Evolutionary conservation across 2,888 invertebrate species (phyloP), one percentile per base, ranked within the genome.

Genomic region (Sylvicola fuscatus): DNA sequence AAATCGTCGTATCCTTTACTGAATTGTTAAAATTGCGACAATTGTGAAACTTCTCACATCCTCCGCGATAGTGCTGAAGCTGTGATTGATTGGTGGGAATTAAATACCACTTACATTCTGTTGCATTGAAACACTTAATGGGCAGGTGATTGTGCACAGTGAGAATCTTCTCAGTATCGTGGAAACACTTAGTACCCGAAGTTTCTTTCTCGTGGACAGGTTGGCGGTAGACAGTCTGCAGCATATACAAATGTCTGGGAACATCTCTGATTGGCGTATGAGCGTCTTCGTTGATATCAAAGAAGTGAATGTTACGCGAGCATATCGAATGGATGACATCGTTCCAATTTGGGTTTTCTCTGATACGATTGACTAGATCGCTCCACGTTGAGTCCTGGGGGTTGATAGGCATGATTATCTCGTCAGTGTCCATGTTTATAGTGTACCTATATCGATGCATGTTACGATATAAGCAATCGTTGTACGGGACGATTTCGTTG

Each of bases 401-500:
- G 45, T 74, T 69, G 45, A 80, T 62, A 7, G 92, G 92, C 73
- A 93, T 86, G 46, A 93, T 89, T 37, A 90, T 81, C 60, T 93
- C 93, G 60, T 93, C 93, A 43, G 87, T 81, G 55, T 93, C 93
- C 35, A 92, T 64, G 39, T 93, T 63, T n/a, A 83, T 84, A 37
- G 90, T 76, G 60, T 83, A 87, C 42, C 81, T 73, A 58, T 90
- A 92, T 43, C 77, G 68, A 55, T 89, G 83, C 64, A 92, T 72
- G 53, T 92, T 82, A 53, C 84, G 78, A 62, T 93, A 92, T 37
- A 93, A 67, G 51, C 93, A 93, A 58, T 93, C 93, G 58, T 93
- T 93, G 65, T 93, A 93, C 10, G 92, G 90, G 46, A 93, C 83
- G 40, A 93, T 67, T 60, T 93, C 93, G 61, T 90, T 89, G 56